Base-by-base conservation (phyloP, 2,888 invertebrate genomes). In the Eurytoma adleriae region DNA sequence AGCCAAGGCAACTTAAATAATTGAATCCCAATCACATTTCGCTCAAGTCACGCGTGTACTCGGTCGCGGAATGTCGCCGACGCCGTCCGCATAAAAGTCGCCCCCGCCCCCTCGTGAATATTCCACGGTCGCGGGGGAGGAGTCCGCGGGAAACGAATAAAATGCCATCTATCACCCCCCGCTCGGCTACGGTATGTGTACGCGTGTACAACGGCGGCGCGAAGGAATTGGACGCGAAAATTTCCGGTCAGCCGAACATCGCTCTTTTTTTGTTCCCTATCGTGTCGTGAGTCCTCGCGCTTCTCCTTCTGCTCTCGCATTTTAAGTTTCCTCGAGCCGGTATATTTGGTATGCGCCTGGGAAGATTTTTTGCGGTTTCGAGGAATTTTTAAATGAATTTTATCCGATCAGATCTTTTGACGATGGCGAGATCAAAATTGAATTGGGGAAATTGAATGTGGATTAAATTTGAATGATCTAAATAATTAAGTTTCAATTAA, bases 11-110 rank as follows among this genome's bases (percentile, higher is more conserved):
- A 18, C 71, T 18, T 78, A 62, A 78, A 78, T 78, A 72, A 78
- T 73, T 54, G 40, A 72, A 72, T 68, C 61, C 68, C 56, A 78
- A 78, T 78, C 72, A 68, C n/a, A 73, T 78, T 78, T 78, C 64
- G 48, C 7, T 71, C 66, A 40, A 18, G 12, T 2, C n/a, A n/a
- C 7, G 20, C 48, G 50, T 4, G 2, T 16, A 5, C 40, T 54
- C 40, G 40, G 40, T 4, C 69, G 68, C 20, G 18, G 56, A 64
- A 64, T 20, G 27, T 73, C 30, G 18, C 12, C 13, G 12, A 50
- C 27, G 16, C 13, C 50, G 14, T n/a, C n/a, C 16, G 50, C 24
- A 24, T 64, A 64, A 64, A 64, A 40, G 27, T 73, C n/a, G n/a
- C n/a, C 1, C 27, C n/a, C 27, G 7, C 54, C 16, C 48, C 16